Conservation (phyloP, 2,888 invertebrate genomes). For the Selenia dentaria region DNA sequence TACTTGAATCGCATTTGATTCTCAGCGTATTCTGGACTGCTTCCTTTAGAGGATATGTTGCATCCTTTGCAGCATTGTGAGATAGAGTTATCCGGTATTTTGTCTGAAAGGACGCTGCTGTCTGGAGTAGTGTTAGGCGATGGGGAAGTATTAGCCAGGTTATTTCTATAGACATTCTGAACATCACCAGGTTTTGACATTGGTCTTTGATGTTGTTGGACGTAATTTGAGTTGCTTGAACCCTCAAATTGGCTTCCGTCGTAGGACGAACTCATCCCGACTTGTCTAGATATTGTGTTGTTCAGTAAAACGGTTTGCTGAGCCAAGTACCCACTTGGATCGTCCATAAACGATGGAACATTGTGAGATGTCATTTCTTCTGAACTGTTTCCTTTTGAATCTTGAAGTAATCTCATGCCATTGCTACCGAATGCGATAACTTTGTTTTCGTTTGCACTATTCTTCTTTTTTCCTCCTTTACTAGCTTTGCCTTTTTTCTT, state of each 20-base stretch:
- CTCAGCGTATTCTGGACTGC: constrained; percentile 66
- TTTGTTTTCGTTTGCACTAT: constrained; percentile 58
- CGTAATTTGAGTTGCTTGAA: constrained; percentile 43
- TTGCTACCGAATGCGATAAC: constrained; percentile 57
- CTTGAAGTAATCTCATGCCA: constrained; percentile 62
- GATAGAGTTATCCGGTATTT: constrained; percentile 52
- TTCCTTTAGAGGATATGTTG: constrained; percentile 68
- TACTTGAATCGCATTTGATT: constrained; percentile 66
- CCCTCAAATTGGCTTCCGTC: constrained; percentile 62
- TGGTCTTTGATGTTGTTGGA: constrained; percentile 55
- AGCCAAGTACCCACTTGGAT: constrained; percentile 95
- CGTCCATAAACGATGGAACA: constrained; percentile 94
- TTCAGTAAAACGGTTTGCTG: constrained; percentile 95
- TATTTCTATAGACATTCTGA: constrained; percentile 58
- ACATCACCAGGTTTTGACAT: constrained; percentile 54
- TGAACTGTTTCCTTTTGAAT: constrained; percentile 69
- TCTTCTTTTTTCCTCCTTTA: constrained; percentile 82
- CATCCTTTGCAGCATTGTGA: constrained; percentile 83
- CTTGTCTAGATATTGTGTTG: constrained; percentile 91
- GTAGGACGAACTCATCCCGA: constrained; percentile 65
- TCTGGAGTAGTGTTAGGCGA: constrained; percentile 77
- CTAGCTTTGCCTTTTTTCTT: constrained; percentile 85
- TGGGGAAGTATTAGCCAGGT: constrained; percentile 65
- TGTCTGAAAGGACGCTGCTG: constrained; percentile 73
- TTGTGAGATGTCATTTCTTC: constrained; percentile 79